Conservation (phyloP, 1,140 invertebrate genomes). For the Teleogryllus occipitalis region DNA sequence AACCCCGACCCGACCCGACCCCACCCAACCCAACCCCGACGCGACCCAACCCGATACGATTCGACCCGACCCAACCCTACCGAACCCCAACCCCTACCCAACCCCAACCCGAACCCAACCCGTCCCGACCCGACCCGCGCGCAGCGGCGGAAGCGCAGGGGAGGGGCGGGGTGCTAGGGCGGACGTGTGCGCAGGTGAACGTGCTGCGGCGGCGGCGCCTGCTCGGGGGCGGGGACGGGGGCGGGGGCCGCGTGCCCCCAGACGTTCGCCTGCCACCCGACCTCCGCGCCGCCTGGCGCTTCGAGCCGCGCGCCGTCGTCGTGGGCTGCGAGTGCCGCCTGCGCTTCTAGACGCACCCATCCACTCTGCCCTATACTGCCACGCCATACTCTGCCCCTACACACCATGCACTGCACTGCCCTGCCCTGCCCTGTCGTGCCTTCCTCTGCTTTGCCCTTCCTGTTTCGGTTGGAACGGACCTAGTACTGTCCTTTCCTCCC, state of each 20-base stretch:
- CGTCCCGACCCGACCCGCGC: neutral
- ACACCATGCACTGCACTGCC: neutral
- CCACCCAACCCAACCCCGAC: too few relatives aligned
- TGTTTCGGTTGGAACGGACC: too few relatives aligned
- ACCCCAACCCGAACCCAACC: too few relatives aligned
- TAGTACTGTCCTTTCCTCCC: too few relatives aligned
- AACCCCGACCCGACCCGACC: too few relatives aligned
- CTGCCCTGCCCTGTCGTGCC: too few relatives aligned
- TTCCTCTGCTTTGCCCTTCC: too few relatives aligned
- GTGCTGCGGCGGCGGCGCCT: neutral
- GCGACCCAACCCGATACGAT: neutral
- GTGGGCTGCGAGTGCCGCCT: neutral
- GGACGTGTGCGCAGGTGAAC: neutral
- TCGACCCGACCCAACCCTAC: neutral
- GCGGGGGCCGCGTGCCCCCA: too few relatives aligned
- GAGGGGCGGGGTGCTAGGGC: too few relatives aligned
- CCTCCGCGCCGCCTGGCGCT: constrained; percentile 21
- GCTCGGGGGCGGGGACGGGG: too few relatives aligned
- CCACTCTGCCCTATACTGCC: neutral
- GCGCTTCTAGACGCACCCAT: neutral
- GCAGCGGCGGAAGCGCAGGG: neutral
- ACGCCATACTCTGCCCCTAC: too few relatives aligned
- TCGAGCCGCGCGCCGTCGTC: neutral
- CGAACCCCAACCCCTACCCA: too few relatives aligned
- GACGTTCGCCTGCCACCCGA: neutral